Percentiles rank a stretch among this genome's conserved stretches.
Conservation (phyloP, 1,140 invertebrate species). For the Macrostomum lignano region DNA sequence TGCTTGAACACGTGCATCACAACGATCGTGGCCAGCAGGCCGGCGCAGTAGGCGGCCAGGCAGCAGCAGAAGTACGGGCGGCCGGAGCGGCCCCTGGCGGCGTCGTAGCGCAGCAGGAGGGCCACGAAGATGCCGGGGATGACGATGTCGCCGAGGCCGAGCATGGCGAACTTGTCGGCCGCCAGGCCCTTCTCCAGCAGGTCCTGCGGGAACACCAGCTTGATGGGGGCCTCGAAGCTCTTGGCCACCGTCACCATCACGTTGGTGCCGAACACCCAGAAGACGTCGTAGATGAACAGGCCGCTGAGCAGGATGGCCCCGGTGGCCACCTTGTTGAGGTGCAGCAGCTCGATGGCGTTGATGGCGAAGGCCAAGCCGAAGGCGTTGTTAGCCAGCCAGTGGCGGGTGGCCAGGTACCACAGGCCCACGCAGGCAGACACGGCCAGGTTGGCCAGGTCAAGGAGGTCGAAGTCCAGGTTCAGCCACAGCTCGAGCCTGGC, state of each 20-base stretch:
- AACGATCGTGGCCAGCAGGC: slow-evolving; percentile 64
- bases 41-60: slow-evolving; percentile 68
- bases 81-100: slow-evolving; percentile 46
- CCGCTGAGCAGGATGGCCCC: slow-evolving; percentile 78
- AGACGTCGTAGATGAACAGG: slow-evolving; percentile 91
- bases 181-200: slow-evolving; percentile 60
- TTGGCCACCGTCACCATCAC: slow-evolving; percentile 99
- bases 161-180: slow-evolving; percentile 84
- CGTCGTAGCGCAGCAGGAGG: slow-evolving; percentile 70
- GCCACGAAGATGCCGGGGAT: slow-evolving; percentile 98
- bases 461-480: slow-evolving; percentile 40
- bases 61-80: slow-evolving; percentile 77
- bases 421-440: slow-evolving; percentile 51
- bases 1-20: slow-evolving; percentile 96
- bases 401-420: slow-evolving; percentile 61
- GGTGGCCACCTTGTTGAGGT: slow-evolving; percentile 58
- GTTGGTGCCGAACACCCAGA: slow-evolving; percentile 93
- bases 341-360: slow-evolving; percentile 80
- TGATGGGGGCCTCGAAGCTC: slow-evolving; percentile 93
- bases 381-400: slow-evolving; percentile 96
- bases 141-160: slow-evolving; percentile 91
- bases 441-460: slow-evolving; percentile 54
- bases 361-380: slow-evolving; percentile 91
- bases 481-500: slow-evolving; percentile 1
- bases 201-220: slow-evolving; percentile 89